phyloP scores from a whole-genome alignment of 2,888 invertebrate genomes.

The Augiades crinisus region DNA sequence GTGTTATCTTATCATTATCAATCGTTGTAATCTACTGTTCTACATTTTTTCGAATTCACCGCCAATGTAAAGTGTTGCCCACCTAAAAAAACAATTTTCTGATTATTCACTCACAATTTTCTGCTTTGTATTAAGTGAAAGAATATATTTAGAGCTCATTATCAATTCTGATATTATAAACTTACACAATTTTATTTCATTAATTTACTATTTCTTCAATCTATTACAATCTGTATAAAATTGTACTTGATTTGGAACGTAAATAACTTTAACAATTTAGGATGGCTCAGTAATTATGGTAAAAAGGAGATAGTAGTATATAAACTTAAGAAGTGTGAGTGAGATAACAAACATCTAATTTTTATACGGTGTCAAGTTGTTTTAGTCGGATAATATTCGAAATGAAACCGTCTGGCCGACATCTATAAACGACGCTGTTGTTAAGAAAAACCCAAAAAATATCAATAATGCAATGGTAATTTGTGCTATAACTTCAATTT shows the following conservation, averaged over 20 bases:
- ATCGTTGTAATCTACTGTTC: constrained; percentile 65
- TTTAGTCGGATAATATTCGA: constrained; percentile 41
- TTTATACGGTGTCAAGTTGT: constrained; percentile 27
- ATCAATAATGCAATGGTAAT: constrained; percentile 60
- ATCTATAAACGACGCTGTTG: constrained; percentile 58
- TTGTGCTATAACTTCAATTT: constrained; percentile 29
- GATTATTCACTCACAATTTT: no score
- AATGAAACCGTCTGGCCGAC: constrained; percentile 59
- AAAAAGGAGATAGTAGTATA: constrained; percentile 29
- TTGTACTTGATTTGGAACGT: constrained; percentile 51
- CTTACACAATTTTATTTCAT: no score
- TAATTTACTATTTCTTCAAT: no score
- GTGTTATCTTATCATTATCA: constrained; percentile 77
- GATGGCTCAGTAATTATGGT: background rate
- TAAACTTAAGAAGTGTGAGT: constrained; percentile 13
- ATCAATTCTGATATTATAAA: no score
- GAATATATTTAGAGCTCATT: no score
- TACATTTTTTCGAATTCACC: constrained; percentile 65
- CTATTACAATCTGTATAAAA: no score
- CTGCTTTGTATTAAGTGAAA: no score
- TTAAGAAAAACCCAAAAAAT: constrained; percentile 50
- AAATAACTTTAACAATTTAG: constrained; percentile 36
- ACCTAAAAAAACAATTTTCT: constrained; percentile 10
- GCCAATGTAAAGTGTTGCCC: constrained; percentile 41
- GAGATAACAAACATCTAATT: constrained; percentile 26